phyloP scores from a whole-genome alignment of 30 jellyfish, hydroid and myxozoan genomes.

The Aurelia aurita complex sp. Pacific region DNA sequence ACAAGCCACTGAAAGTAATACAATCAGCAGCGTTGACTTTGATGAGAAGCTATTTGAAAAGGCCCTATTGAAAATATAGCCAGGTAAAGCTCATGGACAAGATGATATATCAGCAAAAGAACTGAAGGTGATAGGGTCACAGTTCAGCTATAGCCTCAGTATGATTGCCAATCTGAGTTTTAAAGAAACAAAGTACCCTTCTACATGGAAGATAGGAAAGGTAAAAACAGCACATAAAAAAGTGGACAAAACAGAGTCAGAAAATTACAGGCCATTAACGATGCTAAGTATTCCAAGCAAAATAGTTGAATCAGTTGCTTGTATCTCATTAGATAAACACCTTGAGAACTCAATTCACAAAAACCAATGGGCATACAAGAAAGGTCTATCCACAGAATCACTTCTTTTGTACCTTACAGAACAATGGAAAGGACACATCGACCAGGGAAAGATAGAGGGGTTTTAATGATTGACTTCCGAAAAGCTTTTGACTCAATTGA shows the following conservation, averaged over 20 bases:
- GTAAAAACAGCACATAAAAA: constrained; percentile 43
- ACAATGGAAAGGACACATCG: constrained; percentile 52
- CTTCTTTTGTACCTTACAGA: constrained; percentile 48
- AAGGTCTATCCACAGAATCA: constrained; percentile 36
- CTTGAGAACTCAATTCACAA: constrained; percentile 38
- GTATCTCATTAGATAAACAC: constrained; percentile 46
- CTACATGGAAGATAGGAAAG: constrained; percentile 34
- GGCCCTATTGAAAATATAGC: constrained; percentile 36
- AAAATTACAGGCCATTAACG: constrained; percentile 41
- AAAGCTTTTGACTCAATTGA: constrained; percentile 64
- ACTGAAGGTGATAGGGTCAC: constrained; percentile 32
- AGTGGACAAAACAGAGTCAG: constrained; percentile 34
- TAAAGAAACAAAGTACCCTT: constrained; percentile 33
- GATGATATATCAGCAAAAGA: constrained; percentile 32
- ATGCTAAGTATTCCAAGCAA: constrained; percentile 58
- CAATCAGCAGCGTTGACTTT: constrained; percentile 44
- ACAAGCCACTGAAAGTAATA: constrained; percentile 21
- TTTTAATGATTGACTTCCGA: constrained; percentile 52
- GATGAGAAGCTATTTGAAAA: constrained; percentile 36
- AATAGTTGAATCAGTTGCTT: constrained; percentile 38
- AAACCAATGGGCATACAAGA: constrained; percentile 56
- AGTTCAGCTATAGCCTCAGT: constrained; percentile 36
- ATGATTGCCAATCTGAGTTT: constrained; percentile 41
- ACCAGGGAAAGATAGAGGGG: constrained; percentile 26
- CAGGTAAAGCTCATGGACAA: constrained; percentile 43